Conservation (phyloP, 2,888 invertebrate genomes). For the Amphimallon solstitiale region DNA sequence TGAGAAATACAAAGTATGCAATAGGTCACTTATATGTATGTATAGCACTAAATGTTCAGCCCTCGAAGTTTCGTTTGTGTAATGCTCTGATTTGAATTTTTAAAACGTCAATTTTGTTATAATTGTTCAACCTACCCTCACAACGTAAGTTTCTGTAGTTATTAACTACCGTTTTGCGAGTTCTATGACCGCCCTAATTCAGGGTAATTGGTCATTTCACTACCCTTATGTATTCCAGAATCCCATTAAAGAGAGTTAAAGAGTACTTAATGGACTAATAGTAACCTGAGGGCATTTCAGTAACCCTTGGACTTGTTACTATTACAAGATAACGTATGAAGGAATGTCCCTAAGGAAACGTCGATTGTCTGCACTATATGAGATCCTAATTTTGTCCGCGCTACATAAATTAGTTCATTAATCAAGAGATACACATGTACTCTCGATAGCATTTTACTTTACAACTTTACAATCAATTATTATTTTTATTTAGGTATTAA, state of each 20-base stretch:
- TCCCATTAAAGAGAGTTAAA: conserved; percentile 47
- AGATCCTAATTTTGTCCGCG: conserved; percentile 7
- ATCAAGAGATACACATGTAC: no score
- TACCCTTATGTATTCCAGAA: conserved; percentile 41
- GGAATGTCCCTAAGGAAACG: conserved; percentile 18
- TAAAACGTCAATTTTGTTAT: conserved; percentile 22
- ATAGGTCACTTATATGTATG: no score
- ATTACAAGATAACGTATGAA: conserved; percentile 12
- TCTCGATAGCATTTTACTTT: no score
- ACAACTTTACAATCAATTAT: no score
- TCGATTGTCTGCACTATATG: conserved; percentile 9
- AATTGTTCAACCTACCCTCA: conserved; percentile 32
- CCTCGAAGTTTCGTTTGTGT: no score
- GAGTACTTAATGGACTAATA: conserved; percentile 50
- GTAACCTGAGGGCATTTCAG: conserved; percentile 49
- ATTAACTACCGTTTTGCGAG: conserved; percentile 38
- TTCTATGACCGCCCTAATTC: conserved; percentile 39
- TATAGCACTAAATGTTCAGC: no score
- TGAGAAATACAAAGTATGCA: no score
- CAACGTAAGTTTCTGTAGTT: conserved; percentile 30
- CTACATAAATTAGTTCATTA: no score
- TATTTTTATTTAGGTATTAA: no score
- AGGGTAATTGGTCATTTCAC: conserved; percentile 44
- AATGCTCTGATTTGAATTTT: conserved; percentile 7
- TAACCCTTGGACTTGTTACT: conserved; percentile 41